Evolutionary conservation across 2,113 vertebrate species (phyloP).

Genomic region (Ciconia boyciana): DNA sequence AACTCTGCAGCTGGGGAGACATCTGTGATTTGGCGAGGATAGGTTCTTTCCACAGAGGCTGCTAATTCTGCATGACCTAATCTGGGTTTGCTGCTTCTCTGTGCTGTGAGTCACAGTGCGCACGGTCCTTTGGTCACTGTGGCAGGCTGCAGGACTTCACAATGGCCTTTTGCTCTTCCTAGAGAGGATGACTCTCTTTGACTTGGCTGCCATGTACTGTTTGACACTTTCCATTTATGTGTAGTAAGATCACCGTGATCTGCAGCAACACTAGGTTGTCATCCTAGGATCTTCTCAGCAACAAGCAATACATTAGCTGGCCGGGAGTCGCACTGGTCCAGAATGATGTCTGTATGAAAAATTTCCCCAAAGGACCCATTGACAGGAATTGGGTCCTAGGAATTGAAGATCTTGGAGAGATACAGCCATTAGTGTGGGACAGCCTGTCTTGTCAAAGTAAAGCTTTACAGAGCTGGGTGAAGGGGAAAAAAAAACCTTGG

Average conservation of each 20-base stretch:
- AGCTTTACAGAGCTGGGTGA: background rate
- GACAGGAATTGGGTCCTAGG: background rate
- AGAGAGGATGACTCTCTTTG: background rate
- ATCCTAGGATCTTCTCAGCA: background rate
- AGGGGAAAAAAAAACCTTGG: background rate
- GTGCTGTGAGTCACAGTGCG: background rate
- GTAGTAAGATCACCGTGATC: background rate
- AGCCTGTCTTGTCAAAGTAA: background rate
- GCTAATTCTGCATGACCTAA: constrained; percentile 48
- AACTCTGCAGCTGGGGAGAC: constrained; percentile 28
- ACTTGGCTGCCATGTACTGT: background rate
- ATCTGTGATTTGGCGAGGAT: background rate
- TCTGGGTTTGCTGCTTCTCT: constrained; percentile 30
- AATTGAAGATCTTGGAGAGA: background rate
- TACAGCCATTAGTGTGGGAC: background rate
- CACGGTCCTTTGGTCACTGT: background rate
- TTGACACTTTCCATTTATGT: constrained; percentile 3
- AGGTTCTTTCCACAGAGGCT: constrained; percentile 50
- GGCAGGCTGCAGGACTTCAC: background rate
- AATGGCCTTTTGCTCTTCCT: constrained; percentile 7
- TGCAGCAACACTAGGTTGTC: background rate
- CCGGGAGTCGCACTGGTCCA: background rate
- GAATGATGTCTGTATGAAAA: background rate
- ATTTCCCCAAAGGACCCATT: background rate
- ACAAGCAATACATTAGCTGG: background rate